Percentiles rank a stretch among this genome's conserved stretches.
These are phyloP conservation scores for Drosophila nannoptera DNA, from an alignment of 1,140 invertebrate species.

Conservation along the genomic window DNA sequence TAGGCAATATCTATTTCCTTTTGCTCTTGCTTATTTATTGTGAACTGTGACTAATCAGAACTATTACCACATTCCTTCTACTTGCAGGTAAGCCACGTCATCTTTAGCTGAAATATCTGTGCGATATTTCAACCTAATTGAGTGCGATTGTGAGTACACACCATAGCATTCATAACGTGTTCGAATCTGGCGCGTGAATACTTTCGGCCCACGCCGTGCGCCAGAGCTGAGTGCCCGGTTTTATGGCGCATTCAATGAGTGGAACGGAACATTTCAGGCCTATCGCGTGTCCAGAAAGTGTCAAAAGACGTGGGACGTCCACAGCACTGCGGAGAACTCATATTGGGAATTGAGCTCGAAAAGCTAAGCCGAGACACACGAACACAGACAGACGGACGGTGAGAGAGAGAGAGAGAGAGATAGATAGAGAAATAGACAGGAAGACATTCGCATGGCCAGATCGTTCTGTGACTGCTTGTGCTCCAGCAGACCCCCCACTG, in stretches of 20 bases:
- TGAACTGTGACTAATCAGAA: too few relatives aligned
- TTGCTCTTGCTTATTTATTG: too few relatives aligned
- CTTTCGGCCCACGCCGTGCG: constrained; percentile 21
- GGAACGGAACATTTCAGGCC: constrained; percentile 18
- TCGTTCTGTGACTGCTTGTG: constrained; percentile 29
- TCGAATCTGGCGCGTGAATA: constrained; percentile 24
- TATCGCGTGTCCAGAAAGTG: constrained; percentile 35
- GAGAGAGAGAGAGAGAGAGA: too few relatives aligned
- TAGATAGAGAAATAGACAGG: constrained; percentile 2
- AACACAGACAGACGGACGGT: background rate
- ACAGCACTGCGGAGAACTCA: constrained; percentile 17
- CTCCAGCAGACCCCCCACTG: constrained; percentile 35
- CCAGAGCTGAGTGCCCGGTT: constrained; percentile 19
- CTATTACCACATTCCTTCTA: constrained; percentile 14
- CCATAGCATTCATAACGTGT: constrained; percentile 9
- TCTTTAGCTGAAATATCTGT: constrained; percentile 5
- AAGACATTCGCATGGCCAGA: background rate
- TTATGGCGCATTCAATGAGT: constrained; percentile 24
- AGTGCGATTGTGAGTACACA: constrained; percentile 19
- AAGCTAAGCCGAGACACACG: constrained; percentile 6
- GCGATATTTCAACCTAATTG: constrained; percentile 4
- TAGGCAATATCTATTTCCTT: too few relatives aligned
- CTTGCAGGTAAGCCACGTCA: constrained; percentile 53
- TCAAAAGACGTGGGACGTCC: constrained; percentile 27
- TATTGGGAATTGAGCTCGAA: constrained; percentile 13